These are phyloP conservation scores for Digitonthophagus gazella DNA, from an alignment of 2,888 invertebrate species.

Conservation along the genomic window DNA sequence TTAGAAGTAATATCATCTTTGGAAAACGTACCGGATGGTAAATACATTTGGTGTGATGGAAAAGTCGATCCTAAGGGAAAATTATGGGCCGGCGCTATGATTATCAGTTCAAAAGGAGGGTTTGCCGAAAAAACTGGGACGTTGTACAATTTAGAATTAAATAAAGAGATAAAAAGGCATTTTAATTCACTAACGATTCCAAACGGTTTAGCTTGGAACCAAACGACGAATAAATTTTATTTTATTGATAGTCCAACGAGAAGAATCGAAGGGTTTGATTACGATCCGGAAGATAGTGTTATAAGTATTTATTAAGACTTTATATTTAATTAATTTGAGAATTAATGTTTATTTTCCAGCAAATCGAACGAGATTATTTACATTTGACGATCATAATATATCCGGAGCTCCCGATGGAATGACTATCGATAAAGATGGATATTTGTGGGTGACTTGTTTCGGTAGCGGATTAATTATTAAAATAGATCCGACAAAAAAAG, in stretches of 20 bases:
- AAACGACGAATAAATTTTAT: conserved; percentile 65
- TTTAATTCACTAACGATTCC: conserved; percentile 33
- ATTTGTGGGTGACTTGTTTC: conserved; percentile 76
- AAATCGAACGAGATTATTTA: conserved; percentile 60
- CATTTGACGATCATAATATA: conserved; percentile 50
- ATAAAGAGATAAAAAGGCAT: conserved; percentile 31
- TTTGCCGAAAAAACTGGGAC: conserved; percentile 30
- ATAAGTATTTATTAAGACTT: conserved; percentile 48
- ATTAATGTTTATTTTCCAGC: conserved; percentile 49
- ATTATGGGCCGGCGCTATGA: conserved; percentile 62
- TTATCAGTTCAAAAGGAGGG: conserved; percentile 30
- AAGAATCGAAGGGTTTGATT: conserved; percentile 68
- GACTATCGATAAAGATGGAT: conserved; percentile 75
- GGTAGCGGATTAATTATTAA: conserved; percentile 62
- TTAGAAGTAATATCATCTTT: conserved; percentile 57
- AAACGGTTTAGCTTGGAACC: conserved; percentile 75
- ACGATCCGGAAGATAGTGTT: conserved; percentile 55
- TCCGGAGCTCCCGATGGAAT: conserved; percentile 66
- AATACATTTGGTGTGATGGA: conserved; percentile 74
- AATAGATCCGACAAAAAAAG: conserved; percentile 56
- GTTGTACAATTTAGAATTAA: conserved; percentile 31
- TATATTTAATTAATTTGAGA: background rate
- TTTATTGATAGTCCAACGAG: conserved; percentile 69
- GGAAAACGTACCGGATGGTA: conserved; percentile 53
- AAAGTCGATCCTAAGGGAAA: conserved; percentile 74